Evolutionary conservation across 2,888 invertebrate genomes (phyloP).

Genomic region (Globia sparganii): DNA sequence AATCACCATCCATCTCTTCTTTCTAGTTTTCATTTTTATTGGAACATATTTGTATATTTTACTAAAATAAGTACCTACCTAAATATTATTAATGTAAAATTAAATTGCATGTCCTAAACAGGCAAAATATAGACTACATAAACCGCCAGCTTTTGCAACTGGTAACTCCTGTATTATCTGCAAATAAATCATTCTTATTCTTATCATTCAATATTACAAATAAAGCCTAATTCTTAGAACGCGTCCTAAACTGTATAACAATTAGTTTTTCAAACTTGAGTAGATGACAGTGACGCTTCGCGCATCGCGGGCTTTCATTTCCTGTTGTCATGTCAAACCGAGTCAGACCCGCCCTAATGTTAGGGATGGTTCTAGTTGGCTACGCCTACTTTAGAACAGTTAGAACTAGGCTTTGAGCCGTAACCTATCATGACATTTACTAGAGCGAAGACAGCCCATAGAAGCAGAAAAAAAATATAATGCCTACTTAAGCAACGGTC

Average conservation of each 20-base stretch:
- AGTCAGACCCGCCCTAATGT: conserved; percentile 53
- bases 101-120: background rate
- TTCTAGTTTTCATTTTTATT: background rate
- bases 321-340: conserved; percentile 51
- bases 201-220: background rate
- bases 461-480: conserved; percentile 14
- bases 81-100: background rate
- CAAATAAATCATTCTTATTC: background rate
- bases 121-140: background rate
- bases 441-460: conserved; percentile 43
- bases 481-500: conserved; percentile 21
- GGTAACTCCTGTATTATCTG: background rate
- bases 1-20: background rate
- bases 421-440: conserved; percentile 54
- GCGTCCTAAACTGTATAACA: conserved; percentile 12
- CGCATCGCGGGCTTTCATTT: conserved; percentile 50
- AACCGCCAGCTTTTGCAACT: background rate
- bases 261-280: conserved; percentile 24
- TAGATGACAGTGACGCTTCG: conserved; percentile 48
- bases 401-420: conserved; percentile 56
- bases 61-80: background rate
- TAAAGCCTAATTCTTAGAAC: conserved; percentile 8
- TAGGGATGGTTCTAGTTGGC: conserved; percentile 61
- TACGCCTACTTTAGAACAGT: conserved; percentile 54
- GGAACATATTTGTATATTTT: background rate